Evolutionary conservation across 2,113 vertebrate genomes (phyloP), one percentile per base, ranked within the genome.

Genomic region (Tupaia tana): DNA sequence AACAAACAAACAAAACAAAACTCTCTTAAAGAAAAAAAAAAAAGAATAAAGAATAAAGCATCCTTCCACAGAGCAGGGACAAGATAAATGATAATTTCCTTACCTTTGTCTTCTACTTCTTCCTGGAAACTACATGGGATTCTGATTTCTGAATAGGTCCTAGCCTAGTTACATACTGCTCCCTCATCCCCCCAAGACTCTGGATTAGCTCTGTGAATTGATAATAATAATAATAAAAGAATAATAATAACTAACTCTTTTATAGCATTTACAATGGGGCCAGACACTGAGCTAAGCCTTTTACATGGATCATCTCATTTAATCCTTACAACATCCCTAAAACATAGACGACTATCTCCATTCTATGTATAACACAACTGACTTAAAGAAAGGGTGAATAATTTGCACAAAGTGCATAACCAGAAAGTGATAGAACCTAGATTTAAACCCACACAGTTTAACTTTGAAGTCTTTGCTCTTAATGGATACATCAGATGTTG

Each of bases 361-460:
- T 82, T 89, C 82, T 31, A 90, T 2, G 90, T 74, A 89, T 59
- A 87, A 11, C 52, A 43, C 2, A 96, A 52, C 6, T 75, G 58
- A 88, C 31, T 14, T 29, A 69, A 43, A n/a, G 10, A 22, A 77
- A 85, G 31, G 2, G 73, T 93, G 54, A 81, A 71, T 94, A 78
- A 86, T 77, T 91, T 89, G 2, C 12, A 34, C 9, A 91, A 69
- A 22, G 27, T 64, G 66, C 54, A 22, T 3, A 92, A 11, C n/a
- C 79, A 74, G 4, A 80, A 92, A 84, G 24, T 88, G 20, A 88
- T 64, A 96, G 77, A 52, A 63, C 5, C 9, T 64, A 14, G 16
- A 91, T 82, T 74, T 96, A 20, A 96, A 90, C 27, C 16, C 92
- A 85, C 89, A 1, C 4, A 89, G 3, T 64, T 10, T 67, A 71